Base-by-base conservation (phyloP, 2,113 vertebrate genomes). In the Oceanites oceanicus region DNA sequence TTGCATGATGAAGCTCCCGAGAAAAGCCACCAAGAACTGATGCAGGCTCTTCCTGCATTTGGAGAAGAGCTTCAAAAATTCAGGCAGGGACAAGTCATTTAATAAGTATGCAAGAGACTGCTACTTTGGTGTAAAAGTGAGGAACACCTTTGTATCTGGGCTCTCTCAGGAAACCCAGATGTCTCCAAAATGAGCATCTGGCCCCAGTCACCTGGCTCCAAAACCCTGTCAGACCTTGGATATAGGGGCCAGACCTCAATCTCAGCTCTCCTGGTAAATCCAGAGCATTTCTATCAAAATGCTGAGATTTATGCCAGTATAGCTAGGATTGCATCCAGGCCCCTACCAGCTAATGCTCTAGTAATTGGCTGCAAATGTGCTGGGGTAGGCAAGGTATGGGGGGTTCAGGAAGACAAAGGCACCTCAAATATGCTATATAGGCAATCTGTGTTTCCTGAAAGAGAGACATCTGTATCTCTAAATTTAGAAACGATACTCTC, bases 401-500 rank as follows among this genome's bases (percentile, higher is more conserved):
- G 40, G 3, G 4, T 58, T 96, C 50, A 25, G 58, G 26, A 72
- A 80, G 49, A 96, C 70, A 93, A 96, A 95, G 26, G 27, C 59
- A 58, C 26, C 68, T 93, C 83, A 86, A 86, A 83, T 75, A 79
- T 22, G 45, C 56, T 62, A 49, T 81, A 68, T 40, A 95, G 78
- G 85, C 95, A 93, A 40, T 76, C 85, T 88, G 47, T 88, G 59
- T 94, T 92, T 74, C 71, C 68, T 82, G 79, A 82, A 56, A 91
- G 45, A 94, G 74, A 95, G 91, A 96, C 81, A 92, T 84, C 86
- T 96, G 90, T 73, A 94, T 91, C 93, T 95, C 95, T 89, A 92
- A 94, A 96, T 84, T 58, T 94, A 78, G 90, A 92, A 94, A 81
- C 21, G 7, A 93, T 97, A 88, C 90, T 96, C 53, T 93, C 84